phyloP scores from a whole-genome alignment of 2,797 vertebrate genomes.

The Mormyrops boulengeri region DNA sequence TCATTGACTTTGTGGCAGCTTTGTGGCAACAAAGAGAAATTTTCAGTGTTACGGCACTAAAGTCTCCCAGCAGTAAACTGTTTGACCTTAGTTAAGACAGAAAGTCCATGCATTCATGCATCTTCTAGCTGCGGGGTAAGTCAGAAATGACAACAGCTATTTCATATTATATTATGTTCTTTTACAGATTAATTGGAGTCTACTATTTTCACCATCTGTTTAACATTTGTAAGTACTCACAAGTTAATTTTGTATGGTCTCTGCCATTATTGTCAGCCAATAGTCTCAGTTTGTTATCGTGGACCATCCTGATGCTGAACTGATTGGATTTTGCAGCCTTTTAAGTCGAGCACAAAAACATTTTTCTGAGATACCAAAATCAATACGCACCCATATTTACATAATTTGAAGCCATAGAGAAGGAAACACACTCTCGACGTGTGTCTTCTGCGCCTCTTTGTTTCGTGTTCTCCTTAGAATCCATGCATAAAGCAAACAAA shows the following conservation, averaged over 20 bases:
- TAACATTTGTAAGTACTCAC: not conserved
- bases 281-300: not conserved
- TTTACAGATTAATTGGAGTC: not conserved
- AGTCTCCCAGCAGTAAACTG: not conserved
- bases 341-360: not conserved
- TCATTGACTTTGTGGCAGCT: not conserved
- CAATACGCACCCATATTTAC: constrained; percentile 61
- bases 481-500: constrained; percentile 54
- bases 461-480: constrained; percentile 58
- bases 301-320: not conserved
- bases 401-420: constrained; percentile 54
- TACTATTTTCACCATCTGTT: not conserved
- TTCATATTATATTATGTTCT: not conserved
- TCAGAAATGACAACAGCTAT: not conserved
- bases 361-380: constrained; percentile 50
- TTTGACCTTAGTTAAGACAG: not conserved
- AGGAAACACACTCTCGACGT: constrained; percentile 48
- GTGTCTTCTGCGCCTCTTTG: constrained; percentile 59
- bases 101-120: not conserved
- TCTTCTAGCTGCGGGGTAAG: not conserved
- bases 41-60: not conserved
- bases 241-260: not conserved
- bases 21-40: not conserved
- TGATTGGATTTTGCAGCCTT: not conserved
- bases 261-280: not conserved